Percentiles rank a stretch among this genome's conserved stretches.
Conservation (phyloP, 2,888 invertebrate species). For the Pasiphila rectangulata region DNA sequence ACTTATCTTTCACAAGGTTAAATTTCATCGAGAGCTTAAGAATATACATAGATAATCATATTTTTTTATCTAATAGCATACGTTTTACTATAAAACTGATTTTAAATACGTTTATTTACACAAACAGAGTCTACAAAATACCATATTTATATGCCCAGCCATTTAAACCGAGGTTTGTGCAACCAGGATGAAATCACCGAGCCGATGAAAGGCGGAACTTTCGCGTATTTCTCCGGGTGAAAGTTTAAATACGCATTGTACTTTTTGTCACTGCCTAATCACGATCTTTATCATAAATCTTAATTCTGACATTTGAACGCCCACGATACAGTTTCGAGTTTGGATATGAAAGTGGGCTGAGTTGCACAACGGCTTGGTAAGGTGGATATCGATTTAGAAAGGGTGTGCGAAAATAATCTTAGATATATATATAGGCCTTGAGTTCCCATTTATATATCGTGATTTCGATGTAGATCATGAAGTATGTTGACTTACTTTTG, state of each 20-base stretch:
- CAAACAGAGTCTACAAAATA: conserved; percentile 14
- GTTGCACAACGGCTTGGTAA: conserved; percentile 46
- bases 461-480: too few species aligned
- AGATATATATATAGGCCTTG: too few species aligned
- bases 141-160: conserved; percentile 31
- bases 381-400: conserved; percentile 42
- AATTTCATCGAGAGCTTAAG: too few species aligned
- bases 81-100: too few species aligned
- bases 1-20: too few species aligned
- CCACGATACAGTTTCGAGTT: conserved; percentile 50
- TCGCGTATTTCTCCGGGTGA: conserved; percentile 72
- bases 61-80: too few species aligned
- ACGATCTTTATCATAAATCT: conserved; percentile 65
- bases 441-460: too few species aligned
- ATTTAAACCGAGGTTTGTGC: conserved; percentile 37
- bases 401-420: conserved; percentile 21
- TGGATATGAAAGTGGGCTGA: conserved; percentile 60
- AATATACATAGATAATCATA: too few species aligned
- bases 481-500: too few species aligned
- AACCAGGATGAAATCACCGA: conserved; percentile 59
- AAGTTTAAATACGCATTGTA: conserved; percentile 70
- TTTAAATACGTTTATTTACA: too few species aligned
- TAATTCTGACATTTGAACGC: conserved; percentile 66
- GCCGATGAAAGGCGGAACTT: conserved; percentile 46
- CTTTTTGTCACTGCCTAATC: conserved; percentile 70